A percentile compares a stretch with the other conserved stretches of the same genome.
These are phyloP conservation scores for Cheilosia soror DNA, from an alignment of 2,888 invertebrate species.

Conservation along the genomic window DNA sequence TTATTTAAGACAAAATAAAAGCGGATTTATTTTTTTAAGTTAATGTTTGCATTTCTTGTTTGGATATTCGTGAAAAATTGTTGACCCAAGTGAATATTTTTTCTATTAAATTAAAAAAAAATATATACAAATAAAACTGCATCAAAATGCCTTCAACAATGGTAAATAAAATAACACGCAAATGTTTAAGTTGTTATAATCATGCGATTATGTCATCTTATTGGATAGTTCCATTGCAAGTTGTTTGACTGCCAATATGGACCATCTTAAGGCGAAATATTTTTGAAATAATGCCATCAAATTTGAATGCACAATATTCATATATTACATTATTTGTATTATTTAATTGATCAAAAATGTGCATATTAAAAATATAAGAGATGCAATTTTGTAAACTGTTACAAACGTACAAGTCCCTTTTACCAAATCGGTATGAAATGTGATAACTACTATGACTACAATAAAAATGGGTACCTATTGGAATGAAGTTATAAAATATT, in stretches of 20 bases:
- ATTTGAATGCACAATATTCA: neutral
- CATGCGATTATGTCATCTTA: neutral
- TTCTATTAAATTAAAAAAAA: constrained; percentile 7
- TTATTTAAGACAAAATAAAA: constrained; percentile 26
- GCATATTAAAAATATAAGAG: no score
- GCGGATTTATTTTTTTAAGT: constrained; percentile 6
- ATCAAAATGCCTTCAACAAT: constrained; percentile 66
- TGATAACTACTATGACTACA: no score
- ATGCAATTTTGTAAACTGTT: no score
- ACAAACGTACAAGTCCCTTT: no score
- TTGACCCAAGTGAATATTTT: constrained; percentile 32
- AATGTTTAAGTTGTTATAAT: neutral
- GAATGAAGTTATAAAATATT: no score
- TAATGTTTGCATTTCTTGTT: constrained; percentile 11
- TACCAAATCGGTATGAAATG: no score
- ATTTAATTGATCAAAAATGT: neutral
- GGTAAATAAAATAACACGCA: constrained; percentile 46
- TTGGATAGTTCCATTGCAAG: constrained; percentile 10
- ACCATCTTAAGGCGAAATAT: neutral
- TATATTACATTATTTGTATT: neutral
- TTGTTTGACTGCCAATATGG: neutral
- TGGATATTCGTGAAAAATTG: constrained; percentile 28
- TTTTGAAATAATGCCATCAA: neutral
- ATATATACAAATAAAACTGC: constrained; percentile 29
- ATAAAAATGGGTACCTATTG: no score